Evolutionary conservation across 2,797 vertebrate species (phyloP).

Genomic region (Fringilla coelebs): DNA sequence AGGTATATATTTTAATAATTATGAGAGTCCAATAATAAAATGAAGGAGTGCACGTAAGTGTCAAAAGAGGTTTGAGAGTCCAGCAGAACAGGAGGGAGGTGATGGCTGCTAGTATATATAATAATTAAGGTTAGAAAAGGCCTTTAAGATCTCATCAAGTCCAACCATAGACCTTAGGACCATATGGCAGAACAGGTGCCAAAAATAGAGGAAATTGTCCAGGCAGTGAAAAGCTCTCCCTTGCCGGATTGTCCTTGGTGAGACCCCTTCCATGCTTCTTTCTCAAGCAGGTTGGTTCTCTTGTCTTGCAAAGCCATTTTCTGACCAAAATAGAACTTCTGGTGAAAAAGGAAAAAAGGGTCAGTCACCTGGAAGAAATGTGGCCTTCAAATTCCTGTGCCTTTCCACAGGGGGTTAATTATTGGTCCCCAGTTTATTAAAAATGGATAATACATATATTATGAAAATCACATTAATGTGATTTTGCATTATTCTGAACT

Average conservation of each 20-base stretch:
- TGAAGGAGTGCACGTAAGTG: background rate
- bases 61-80: background rate
- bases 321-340: background rate
- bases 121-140: background rate
- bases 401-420: background rate
- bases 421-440: background rate
- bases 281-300: background rate
- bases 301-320: background rate
- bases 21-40: background rate
- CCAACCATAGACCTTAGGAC: fast-evolving
- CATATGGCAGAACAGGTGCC: background rate
- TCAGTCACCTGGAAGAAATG: background rate
- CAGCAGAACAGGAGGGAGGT: background rate
- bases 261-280: background rate
- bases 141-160: background rate
- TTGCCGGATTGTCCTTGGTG: background rate
- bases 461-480: background rate
- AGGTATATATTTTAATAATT: background rate
- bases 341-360: fast-evolving
- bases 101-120: background rate
- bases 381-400: background rate
- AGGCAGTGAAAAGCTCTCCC: background rate
- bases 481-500: background rate
- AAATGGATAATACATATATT: background rate
- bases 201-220: background rate